Base-by-base conservation (phyloP, 2,113 vertebrate genomes). In the Platichthys stellatus region DNA sequence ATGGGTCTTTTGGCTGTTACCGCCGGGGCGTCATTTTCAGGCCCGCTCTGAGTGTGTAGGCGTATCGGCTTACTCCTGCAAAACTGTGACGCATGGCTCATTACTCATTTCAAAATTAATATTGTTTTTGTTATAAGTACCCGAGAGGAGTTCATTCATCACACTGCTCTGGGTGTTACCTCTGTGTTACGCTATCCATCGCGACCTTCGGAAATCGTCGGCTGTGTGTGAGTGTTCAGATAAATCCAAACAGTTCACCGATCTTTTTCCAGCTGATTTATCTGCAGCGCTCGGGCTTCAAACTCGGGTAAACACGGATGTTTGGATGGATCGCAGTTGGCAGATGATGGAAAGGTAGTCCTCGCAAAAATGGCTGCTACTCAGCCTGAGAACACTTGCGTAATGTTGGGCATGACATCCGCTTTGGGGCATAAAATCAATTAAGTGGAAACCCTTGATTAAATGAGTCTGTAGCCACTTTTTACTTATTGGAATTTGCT, bases 91-190 rank as follows among this genome's bases (percentile, higher is more conserved):
- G 40, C 69, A 23, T 26, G 4, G 10, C 69, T 63, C 68, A 66
- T 77, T 59, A 78, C 20, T 74, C 63, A 72, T 31, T 75, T 72
- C 5, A 66, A 75, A 66, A 86, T 65, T 4, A 73, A 70, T 65
- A 56, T 53, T n/a, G 43, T 81, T 76, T 35, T 63, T 58, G 45
- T 58, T 56, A 80, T 72, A 38, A 68, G 65, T 49, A 80, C 63
- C 60, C 21, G 3, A 1, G 58, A 78, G 67, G 53, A 73, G 70
- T 61, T n/a, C n/a, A 64, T 72, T 74, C 40, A 67, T 75, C 73
- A 61, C 53, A 43, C 60, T 18, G 17, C 18, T n/a, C 18, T 59
- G 49, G 47, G 53, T 47, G 71, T 78, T 63, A 63, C 17, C 60
- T 72, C 59, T 61, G 18, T 28, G 56, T 76, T 77, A 35, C 62